Percentiles rank a stretch among this genome's conserved stretches.
These are phyloP conservation scores for Falco peregrinus DNA, from an alignment of 2,797 vertebrate species.

Conservation along the genomic window DNA sequence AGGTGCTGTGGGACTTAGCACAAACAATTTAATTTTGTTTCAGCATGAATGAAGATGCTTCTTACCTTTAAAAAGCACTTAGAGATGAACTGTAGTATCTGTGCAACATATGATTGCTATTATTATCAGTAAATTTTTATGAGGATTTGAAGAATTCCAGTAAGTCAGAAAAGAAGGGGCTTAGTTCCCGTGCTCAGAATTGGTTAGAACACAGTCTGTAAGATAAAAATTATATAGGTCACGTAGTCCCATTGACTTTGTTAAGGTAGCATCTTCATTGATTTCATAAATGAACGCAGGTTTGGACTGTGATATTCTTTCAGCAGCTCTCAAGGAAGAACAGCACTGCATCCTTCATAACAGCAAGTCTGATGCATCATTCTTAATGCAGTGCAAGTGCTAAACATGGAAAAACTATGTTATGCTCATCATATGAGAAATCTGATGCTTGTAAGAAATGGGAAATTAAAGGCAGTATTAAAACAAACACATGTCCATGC, in stretches of 20 bases:
- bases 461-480: not conserved
- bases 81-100: not conserved
- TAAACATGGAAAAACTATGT: not conserved
- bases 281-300: not conserved
- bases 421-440: not conserved
- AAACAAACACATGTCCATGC: not conserved
- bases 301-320: not conserved
- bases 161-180: not conserved
- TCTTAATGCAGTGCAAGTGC: not conserved
- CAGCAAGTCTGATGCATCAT: not conserved
- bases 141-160: constrained; percentile 1
- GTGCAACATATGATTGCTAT: not conserved
- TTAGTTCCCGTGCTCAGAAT: not conserved
- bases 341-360: not conserved
- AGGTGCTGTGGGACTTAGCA: not conserved
- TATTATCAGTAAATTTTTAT: constrained; percentile 41
- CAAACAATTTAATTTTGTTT: not conserved
- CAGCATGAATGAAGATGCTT: not conserved
- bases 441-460: not conserved
- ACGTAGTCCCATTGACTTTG: not conserved
- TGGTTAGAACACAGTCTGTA: not conserved
- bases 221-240: not conserved
- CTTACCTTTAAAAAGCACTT: constrained; percentile 30
- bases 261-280: not conserved
- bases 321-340: not conserved